Conservation (phyloP, 2,888 invertebrate species). For the Lamproptera curius region DNA sequence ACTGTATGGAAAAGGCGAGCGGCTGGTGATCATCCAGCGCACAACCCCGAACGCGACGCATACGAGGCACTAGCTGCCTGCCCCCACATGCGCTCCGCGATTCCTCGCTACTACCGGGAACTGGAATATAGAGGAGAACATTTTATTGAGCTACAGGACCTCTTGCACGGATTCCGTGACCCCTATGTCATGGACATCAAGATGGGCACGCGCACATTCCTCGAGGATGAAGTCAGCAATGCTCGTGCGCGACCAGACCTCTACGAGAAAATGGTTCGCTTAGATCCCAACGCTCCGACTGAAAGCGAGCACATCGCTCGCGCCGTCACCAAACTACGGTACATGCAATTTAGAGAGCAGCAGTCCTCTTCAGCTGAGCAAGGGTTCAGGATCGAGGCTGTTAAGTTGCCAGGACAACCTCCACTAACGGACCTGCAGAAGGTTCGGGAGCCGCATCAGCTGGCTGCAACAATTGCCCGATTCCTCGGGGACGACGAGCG, state of each 20-base stretch:
- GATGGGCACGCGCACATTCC: slow-evolving; percentile 96
- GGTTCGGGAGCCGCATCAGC: slow-evolving; percentile 87
- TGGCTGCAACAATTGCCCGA: slow-evolving; percentile 83
- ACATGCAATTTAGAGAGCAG: slow-evolving; percentile 97
- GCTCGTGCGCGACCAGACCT: slow-evolving; percentile 90
- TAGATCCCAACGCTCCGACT: slow-evolving; percentile 93
- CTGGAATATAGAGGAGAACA: slow-evolving; percentile 87
- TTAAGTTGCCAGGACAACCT: slow-evolving; percentile 89
- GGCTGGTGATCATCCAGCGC: slow-evolving; percentile 81
- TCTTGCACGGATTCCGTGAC: slow-evolving; percentile 92
- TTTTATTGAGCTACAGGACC: slow-evolving; percentile 97
- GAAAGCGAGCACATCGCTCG: slow-evolving; percentile 86
- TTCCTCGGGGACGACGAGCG: slow-evolving; percentile 84
- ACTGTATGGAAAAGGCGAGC: slow-evolving; percentile 95
- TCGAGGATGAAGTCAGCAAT: slow-evolving; percentile 96
- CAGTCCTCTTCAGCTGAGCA: slow-evolving; percentile 95
- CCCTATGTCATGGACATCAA: slow-evolving; percentile 98
- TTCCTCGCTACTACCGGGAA: slow-evolving; percentile 91
- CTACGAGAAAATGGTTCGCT: slow-evolving; percentile 96
- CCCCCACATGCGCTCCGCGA: slow-evolving; percentile 82
- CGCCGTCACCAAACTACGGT: slow-evolving; percentile 96
- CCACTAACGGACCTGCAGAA: slow-evolving; percentile 94
- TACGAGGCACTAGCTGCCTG: slow-evolving; percentile 90
- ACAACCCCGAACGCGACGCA: slow-evolving; percentile 86
- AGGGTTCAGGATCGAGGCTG: slow-evolving; percentile 97